These are phyloP conservation scores for Eupithecia abbreviata DNA, from an alignment of 2,888 invertebrate genomes.

Conservation along the genomic window DNA sequence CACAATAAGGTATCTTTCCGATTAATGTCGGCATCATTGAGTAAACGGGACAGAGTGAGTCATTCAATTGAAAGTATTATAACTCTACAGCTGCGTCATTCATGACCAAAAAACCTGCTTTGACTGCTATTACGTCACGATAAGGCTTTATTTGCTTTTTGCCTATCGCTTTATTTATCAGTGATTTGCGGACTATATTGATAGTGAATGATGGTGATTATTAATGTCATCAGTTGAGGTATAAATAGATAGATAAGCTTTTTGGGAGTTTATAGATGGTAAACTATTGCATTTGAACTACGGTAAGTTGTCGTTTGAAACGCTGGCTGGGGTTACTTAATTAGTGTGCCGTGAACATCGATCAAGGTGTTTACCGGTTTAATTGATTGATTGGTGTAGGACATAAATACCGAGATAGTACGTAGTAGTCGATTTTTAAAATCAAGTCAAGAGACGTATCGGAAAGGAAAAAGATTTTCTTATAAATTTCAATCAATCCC, in stretches of 20 bases:
- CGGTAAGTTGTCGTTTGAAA: too few species aligned
- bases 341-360: too few species aligned
- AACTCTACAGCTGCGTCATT: slow-evolving; percentile 74
- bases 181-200: slow-evolving; percentile 18
- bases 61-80: slow-evolving; percentile 56
- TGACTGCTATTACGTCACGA: slow-evolving; percentile 50
- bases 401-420: too few species aligned
- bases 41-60: slow-evolving; percentile 68
- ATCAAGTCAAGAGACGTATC: too few species aligned
- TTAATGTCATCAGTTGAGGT: slow-evolving; percentile 10
- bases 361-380: too few species aligned
- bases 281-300: too few species aligned
- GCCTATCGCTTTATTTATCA: slow-evolving; percentile 32
- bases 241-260: background rate
- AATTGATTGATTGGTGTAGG: too few species aligned
- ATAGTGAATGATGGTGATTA: slow-evolving; percentile 28
- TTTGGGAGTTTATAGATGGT: too few species aligned
- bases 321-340: too few species aligned
- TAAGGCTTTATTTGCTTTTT: slow-evolving; percentile 52
- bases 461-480: too few species aligned
- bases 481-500: too few species aligned
- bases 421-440: too few species aligned
- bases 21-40: slow-evolving; percentile 25
- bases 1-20: background rate
- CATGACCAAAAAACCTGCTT: slow-evolving; percentile 58